Evolutionary conservation across 2,113 vertebrate genomes (phyloP), one percentile per base, ranked within the genome.

Genomic region (Mesitornis unicolor): DNA sequence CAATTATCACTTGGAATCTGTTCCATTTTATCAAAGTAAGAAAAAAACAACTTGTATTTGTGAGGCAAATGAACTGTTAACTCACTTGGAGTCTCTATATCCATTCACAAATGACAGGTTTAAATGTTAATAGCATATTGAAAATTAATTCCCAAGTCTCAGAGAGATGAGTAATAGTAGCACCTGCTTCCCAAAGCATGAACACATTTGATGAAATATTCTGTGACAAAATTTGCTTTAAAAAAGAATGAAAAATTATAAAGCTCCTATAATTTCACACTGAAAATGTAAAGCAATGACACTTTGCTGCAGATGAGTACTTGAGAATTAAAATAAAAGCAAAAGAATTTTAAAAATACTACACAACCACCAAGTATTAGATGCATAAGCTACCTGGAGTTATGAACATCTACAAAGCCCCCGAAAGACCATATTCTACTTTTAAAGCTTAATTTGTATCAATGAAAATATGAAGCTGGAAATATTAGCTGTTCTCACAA

Each of bases 381-480:
- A 95, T 93, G 84, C 28, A 68, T 48, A 96, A 92, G 75, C 78
- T 77, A 57, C 42, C n/a, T 89, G 68, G 76, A 86, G 94, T 91
- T 68, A 94, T 9, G 68, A 78, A 93, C 33, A 57, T 89, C 70
- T 93, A 87, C 48, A 93, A 79, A 85, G 84, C 57, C 65, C 61
- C 35, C 60, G 67, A 95, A 97, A 96, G 60, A 95, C 60, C 73
- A 74, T 59, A 82, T 64, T 97, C 80, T 94, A 84, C 48, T 88
- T 95, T 82, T 21, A 84, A 83, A 92, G 59, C 59, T 87, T 93
- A 69, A 91, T 85, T 94, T 69, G 67, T 68, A 95, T 60, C 42
- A 92, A 97, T 93, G 90, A 95, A 96, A 96, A 95, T 16, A 97
- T 48, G 57, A 97, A 97, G 81, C 82, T 89, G 93, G 85, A 97